Evolutionary conservation across 2,888 invertebrate species (phyloP).

Genomic region (Acrobasis suavella): DNA sequence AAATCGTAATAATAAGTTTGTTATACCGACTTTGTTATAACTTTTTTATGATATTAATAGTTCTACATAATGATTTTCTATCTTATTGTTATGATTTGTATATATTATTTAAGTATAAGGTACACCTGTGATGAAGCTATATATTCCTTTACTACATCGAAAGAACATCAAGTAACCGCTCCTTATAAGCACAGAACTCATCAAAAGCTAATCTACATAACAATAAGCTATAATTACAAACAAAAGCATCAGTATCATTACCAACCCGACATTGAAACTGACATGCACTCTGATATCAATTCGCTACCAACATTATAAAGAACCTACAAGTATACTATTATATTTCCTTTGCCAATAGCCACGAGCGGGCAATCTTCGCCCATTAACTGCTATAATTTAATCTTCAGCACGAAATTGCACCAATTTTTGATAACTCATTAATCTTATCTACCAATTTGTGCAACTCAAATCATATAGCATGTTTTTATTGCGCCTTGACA

Average conservation of each 20-base stretch:
- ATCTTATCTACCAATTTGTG: slow-evolving; percentile 23
- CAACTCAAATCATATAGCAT: slow-evolving; percentile 22
- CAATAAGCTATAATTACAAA: slow-evolving; percentile 5
- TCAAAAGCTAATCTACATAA: not conserved
- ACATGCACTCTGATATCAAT: slow-evolving; percentile 14
- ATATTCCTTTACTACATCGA: no score
- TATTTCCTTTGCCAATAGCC: not conserved
- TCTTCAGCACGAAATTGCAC: slow-evolving; percentile 20
- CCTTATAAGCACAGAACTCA: not conserved
- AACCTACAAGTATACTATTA: no score
- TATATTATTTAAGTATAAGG: no score
- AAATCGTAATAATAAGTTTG: no score
- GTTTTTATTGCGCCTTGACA: slow-evolving; percentile 22
- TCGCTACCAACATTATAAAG: not conserved
- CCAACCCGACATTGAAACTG: slow-evolving; percentile 10
- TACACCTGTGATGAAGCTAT: no score
- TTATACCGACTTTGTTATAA: no score
- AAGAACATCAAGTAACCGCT: not conserved
- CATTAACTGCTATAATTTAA: slow-evolving; percentile 21
- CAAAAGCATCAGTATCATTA: slow-evolving; percentile 12
- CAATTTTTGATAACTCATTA: slow-evolving; percentile 29
- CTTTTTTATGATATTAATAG: no score
- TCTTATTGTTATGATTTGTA: no score
- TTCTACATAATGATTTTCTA: no score
- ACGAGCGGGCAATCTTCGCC: slow-evolving; percentile 19